A percentile compares a stretch with the other conserved stretches of the same genome.
phyloP scores from a whole-genome alignment of 2,888 invertebrate species.

The Sesamia inferens region DNA sequence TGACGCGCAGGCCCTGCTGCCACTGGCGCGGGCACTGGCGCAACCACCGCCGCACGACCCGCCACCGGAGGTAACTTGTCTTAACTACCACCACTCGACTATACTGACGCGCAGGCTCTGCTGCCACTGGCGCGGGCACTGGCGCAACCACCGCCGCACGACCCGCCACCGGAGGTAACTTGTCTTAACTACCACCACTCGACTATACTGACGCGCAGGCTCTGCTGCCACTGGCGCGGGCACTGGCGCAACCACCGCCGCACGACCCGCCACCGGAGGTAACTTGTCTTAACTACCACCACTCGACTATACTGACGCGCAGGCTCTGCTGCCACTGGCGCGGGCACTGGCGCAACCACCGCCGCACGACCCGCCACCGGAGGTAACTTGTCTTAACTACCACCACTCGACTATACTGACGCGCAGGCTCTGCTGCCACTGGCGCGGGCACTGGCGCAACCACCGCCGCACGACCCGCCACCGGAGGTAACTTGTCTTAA shows the following conservation, averaged over 20 bases:
- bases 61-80: slow-evolving; percentile 77
- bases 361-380: slow-evolving; percentile 90
- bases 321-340: slow-evolving; percentile 92
- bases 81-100: too few relatives aligned
- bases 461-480: slow-evolving; percentile 90
- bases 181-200: too few relatives aligned
- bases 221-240: slow-evolving; percentile 94
- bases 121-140: slow-evolving; percentile 94
- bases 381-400: too few relatives aligned
- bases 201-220: slow-evolving; percentile 92
- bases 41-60: slow-evolving; percentile 91
- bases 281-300: too few relatives aligned
- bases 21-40: slow-evolving; percentile 94
- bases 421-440: slow-evolving; percentile 93
- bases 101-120: slow-evolving; percentile 92
- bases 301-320: too few relatives aligned
- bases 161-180: slow-evolving; percentile 85
- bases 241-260: slow-evolving; percentile 91
- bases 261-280: slow-evolving; percentile 89
- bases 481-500: slow-evolving; percentile 72
- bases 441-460: slow-evolving; percentile 93
- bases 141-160: slow-evolving; percentile 91
- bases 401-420: too few relatives aligned
- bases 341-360: slow-evolving; percentile 92
- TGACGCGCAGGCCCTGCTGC: slow-evolving; percentile 92